Base-by-base conservation (phyloP, 1,140 invertebrate genomes). In the Chironomus tepperi region DNA sequence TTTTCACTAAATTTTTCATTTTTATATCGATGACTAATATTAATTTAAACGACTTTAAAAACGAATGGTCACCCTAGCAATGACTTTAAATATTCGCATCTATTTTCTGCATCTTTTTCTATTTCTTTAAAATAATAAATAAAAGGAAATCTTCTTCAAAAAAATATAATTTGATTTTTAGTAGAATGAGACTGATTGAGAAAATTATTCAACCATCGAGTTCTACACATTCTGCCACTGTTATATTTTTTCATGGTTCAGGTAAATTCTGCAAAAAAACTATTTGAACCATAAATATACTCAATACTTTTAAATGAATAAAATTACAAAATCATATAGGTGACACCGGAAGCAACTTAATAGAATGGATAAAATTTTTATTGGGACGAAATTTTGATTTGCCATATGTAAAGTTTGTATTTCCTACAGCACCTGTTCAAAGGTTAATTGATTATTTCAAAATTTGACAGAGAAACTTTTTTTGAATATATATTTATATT, bases 331-430 rank as follows among this genome's bases (percentile, higher is more conserved):
- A 9, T 74, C 67, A 42, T 77, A 75, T 76, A 91, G 90, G 89
- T 74, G 87, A 87, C 75, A 85, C 84, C 74, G 90, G 88, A 5
- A 78, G 81, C 21, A 86, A 88, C 76, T 79, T 90, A 72, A 83
- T 87, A 76, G 83, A 88, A 76, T 91, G 89, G 89, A 79, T 92
- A 8, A 82, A 86, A 76, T 84, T 88, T 75, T 75, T 89, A 10
- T 81, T 89, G 65, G 83, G 85, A 15, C 81, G 83, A 74, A 85
- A 88, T 76, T 84, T 91, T 76, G 81, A 82, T 19, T 90, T 90
- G 81, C 86, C 88, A 3, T 89, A 92, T 77, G 86, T 91, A 67
- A 90, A 88, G 80, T 82, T 92, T 43, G 76, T 91, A 47, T 92
- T 88, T 80, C 91, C 90, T 8, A 89, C 88, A 21, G 90, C 91